Conservation (phyloP, 2,888 invertebrate species). For the Clostera curtula region DNA sequence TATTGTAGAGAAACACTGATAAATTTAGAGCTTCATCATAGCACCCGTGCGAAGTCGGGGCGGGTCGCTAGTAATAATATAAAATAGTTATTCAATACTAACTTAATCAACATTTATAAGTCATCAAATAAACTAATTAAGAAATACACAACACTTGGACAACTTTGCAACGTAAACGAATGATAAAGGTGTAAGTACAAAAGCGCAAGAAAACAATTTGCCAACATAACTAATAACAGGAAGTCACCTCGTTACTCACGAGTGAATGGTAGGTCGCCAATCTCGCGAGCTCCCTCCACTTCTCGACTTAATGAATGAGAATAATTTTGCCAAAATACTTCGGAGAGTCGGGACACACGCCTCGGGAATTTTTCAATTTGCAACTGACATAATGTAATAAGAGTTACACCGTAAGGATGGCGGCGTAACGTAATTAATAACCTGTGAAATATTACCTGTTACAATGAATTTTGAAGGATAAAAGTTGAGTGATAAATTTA, state of each 20-base stretch:
- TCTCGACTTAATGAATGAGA: constrained; percentile 72
- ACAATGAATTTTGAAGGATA: constrained; percentile 72
- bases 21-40: too few species aligned
- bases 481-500: constrained; percentile 75
- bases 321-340: constrained; percentile 74
- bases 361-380: constrained; percentile 75
- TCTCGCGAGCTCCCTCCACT: constrained; percentile 65
- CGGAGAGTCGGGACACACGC: constrained; percentile 71
- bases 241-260: constrained; percentile 71
- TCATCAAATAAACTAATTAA: too few species aligned
- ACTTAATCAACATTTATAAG: too few species aligned
- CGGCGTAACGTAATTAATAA: constrained; percentile 71
- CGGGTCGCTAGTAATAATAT: too few species aligned
- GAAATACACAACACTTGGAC: too few species aligned
- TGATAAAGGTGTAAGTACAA: constrained; percentile 32
- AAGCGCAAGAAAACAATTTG: constrained; percentile 65
- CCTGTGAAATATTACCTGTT: constrained; percentile 73
- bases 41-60: too few species aligned
- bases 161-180: too few species aligned
- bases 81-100: too few species aligned
- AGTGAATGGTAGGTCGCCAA: constrained; percentile 69
- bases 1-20: too few species aligned
- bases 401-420: constrained; percentile 71
- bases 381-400: constrained; percentile 74
- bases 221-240: constrained; percentile 68